Conservation (phyloP, 1,140 invertebrate species). For the Leptinotarsa defecta region DNA sequence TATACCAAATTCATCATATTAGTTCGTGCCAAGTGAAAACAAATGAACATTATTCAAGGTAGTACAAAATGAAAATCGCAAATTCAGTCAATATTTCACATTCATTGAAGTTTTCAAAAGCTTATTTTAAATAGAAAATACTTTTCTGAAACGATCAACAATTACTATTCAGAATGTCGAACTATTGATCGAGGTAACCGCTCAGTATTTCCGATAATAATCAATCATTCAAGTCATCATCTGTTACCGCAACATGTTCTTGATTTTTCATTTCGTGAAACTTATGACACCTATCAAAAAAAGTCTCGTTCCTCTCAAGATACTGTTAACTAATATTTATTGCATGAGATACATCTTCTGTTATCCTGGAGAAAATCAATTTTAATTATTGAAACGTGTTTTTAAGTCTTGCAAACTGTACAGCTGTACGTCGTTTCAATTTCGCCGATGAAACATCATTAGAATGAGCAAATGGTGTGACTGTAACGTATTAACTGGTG, state of each 20-base stretch:
- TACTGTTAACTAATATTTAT: constrained; percentile 4
- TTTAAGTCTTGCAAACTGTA: background rate
- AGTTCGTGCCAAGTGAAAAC: no score
- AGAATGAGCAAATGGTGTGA: constrained; percentile 1
- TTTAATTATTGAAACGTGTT: background rate
- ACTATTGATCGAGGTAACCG: background rate
- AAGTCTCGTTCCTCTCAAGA: background rate
- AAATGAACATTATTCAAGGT: no score
- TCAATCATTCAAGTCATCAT: background rate
- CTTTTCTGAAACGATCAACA: no score
- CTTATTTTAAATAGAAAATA: no score
- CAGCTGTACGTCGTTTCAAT: constrained; percentile 2
- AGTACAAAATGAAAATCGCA: no score
- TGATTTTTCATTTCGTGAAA: background rate
- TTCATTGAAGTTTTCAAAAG: no score
- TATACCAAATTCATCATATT: no score
- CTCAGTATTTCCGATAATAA: background rate
- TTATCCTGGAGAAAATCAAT: background rate
- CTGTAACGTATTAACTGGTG: background rate
- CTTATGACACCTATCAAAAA: background rate
- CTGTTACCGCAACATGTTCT: background rate
- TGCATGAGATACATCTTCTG: background rate
- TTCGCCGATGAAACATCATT: background rate
- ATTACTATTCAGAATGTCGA: no score
- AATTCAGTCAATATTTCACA: no score